Base-by-base conservation (phyloP, 64 coral and sea anemone species). In the Pocillopora damicornis region DNA sequence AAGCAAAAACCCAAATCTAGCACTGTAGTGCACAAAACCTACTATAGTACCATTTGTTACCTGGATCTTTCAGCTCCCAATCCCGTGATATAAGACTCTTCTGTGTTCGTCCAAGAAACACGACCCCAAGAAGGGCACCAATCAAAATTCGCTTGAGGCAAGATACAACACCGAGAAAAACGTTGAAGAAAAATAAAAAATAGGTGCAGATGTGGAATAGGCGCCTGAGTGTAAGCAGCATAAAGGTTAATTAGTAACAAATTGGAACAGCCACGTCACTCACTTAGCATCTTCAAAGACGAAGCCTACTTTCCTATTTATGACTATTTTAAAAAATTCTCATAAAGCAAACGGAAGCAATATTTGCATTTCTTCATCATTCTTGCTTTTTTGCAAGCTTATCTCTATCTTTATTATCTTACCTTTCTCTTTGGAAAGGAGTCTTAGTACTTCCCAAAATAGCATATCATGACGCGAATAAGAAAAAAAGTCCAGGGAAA, bases 121-220 rank as follows among this genome's bases (percentile, higher is more conserved):
- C 18, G 11, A 95, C 87, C 0, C 94, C 90, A 76, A 89, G 34
- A n/a, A 92, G n/a, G 75, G 87, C 61, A 16, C 90, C 87, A 22
- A 95, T 86, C 35, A 95, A 26, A 38, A 92, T 63, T 6, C 94
- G 90, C 58, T 92, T 89, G 5, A 92, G 23, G 23, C 94, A 95
- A 5, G 94, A 92, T 37, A 92, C 36, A 20, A 95, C 51, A 37
- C 94, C 94, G n/a, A 95, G 90, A 71, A 95, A 95, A 63, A 95
- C 83, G 58, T 95, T 95, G 77, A 95, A 95, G 80, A 95, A 95
- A 60, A 95, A 95, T 18, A 91, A 59, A 12, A 95, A 95, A 73
- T 85, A 95, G 1, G 94, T 89, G 26, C 90, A 88, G 26, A 95
- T 86, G 26, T 95, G 94, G 80, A 92, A 95, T 14, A 95, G 68